Evolutionary conservation across 2,888 invertebrate species (phyloP), one percentile per base, ranked within the genome.

Genomic region (Eupithecia abbreviata): DNA sequence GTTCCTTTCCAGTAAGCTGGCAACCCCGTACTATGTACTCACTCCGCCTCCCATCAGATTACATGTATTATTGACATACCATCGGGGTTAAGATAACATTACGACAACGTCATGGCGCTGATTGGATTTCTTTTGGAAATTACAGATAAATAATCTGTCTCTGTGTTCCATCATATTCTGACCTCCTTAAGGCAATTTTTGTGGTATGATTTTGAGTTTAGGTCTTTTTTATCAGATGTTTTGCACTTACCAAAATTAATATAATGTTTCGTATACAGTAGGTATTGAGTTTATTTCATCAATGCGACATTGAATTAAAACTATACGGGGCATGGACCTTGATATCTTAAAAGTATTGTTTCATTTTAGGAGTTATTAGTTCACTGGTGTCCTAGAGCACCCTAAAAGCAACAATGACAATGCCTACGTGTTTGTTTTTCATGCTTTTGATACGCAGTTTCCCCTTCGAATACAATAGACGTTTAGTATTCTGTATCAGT

Each of bases 391-490:
- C 75, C 76, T 76, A 72, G 73, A 72, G 71, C 47, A 9, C 65
- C 77, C 77, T 80, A 79, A 76, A 82, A 77, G 79, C 51, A 76
- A 80, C 74, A 82, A 79, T 79, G 83, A 82, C 75, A 81, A 79
- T 82, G 83, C 80, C 78, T 81, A 81, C 81, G 80, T 81, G 79
- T 84, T 79, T 81, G 43, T 84, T 62, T 83, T 84, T 77, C 83
- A 85, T 86, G 88, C 86, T 83, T 58, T 72, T 76, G 82, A 82
- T 82, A 84, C 84, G 84, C 83, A 84, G 85, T 91, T 93, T 92
- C 89, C 91, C 88, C 84, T 87, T 89, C 88, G 90, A 92, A 92
- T 92, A 91, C 86, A 90, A 92, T 58, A 76, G 71, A 74, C 81
- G 83, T 81, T 94, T 92, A 90, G 88, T 94, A 93, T 94, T 92